Conservation (phyloP, 2,888 invertebrate species). For the Nemotelus nigrinus region DNA sequence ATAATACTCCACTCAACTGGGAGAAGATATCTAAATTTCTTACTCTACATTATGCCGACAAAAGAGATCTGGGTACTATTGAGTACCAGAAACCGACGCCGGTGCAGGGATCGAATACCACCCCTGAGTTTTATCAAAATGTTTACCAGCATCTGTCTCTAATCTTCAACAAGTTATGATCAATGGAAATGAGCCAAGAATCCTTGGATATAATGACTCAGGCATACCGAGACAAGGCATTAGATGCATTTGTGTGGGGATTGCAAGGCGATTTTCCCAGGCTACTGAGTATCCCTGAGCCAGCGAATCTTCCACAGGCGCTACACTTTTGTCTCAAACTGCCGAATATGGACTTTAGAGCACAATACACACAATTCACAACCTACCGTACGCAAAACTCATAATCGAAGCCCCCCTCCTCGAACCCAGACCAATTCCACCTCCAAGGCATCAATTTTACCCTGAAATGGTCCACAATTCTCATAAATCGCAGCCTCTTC, state of each 20-base stretch:
- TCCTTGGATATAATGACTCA: slow-evolving; percentile 45
- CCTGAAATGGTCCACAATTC: not conserved
- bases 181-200: slow-evolving; percentile 51
- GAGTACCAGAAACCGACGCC: slow-evolving; percentile 47
- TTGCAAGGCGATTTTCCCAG: slow-evolving; percentile 49
- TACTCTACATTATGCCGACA: not conserved
- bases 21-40: not conserved
- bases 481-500: not conserved
- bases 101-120: slow-evolving; percentile 33
- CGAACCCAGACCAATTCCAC: not conserved
- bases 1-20: not conserved
- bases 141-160: slow-evolving; percentile 52
- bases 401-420: not conserved
- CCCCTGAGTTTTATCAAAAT: slow-evolving; percentile 32
- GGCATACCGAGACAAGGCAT: slow-evolving; percentile 51
- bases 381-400: too few species aligned
- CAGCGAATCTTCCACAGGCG: not conserved
- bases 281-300: slow-evolving; percentile 36
- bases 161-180: slow-evolving; percentile 52
- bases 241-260: slow-evolving; percentile 52
- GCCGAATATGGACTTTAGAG: not conserved
- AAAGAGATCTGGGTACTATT: slow-evolving; percentile 23
- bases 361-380: not conserved
- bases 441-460: not conserved
- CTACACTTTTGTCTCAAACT: not conserved